Evolutionary conservation across 1,140 invertebrate genomes (phyloP), one percentile per base, ranked within the genome.

Genomic region (Plectrocnemia conspersa): DNA sequence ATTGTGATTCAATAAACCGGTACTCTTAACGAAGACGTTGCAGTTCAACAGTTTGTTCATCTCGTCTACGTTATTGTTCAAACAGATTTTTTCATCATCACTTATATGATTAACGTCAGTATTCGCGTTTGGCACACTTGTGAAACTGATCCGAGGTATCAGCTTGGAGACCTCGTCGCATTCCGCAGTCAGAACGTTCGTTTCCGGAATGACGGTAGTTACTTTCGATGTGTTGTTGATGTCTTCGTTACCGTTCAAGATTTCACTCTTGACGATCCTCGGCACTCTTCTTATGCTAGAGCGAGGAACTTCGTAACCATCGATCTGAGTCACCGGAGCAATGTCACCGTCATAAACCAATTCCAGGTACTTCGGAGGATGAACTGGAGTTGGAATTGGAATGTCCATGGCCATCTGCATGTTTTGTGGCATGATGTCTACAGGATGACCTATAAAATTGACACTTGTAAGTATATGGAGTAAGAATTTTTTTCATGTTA

Each of bases 221-320:
- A n/a, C n/a, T 7, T 32, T 47, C 6, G 27, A 19, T 22, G n/a
- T 47, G 15, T 16, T 25, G 18, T 5, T 24, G 38, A 36, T 33
- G 24, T 44, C 46, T 50, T 15, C 48, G 32, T 38, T 11, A 1
- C 13, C 21, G 13, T 35, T 10, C 13, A 23, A 16, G 11, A 10
- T 19, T 13, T 35, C 32, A 40, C n/a, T 35, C 44, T 35, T 56
- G 21, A 29, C 10, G 2, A 33, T 54, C 11, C 40, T 49, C 40
- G 2, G 33, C 21, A 22, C 52, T 57, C 61, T 60, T 41, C 55
- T 11, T 10, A 63, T 52, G 16, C 58, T 66, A 0, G 74, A 70
- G 41, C 77, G 65, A 10, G 81, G 81, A 13, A 82, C 66, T 66
- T 82, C 80, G 63, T 83, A 83, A 6, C 76, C 79, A 59, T 77